Base-by-base conservation (phyloP, 2,113 vertebrate species). In the Ophiodon elongatus region DNA sequence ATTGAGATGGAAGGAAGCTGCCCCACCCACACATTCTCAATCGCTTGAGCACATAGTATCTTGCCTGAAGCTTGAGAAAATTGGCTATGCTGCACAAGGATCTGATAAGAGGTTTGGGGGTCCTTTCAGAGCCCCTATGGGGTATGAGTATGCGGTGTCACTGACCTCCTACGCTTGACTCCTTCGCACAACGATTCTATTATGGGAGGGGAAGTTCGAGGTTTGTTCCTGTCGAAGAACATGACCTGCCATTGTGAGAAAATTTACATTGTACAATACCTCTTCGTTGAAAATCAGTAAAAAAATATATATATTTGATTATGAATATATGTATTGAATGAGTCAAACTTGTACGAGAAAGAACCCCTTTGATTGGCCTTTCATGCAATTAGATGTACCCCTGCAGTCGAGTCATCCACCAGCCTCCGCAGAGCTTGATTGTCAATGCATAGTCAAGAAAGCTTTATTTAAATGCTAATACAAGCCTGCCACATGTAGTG, bases 391-490 rank as follows among this genome's bases (percentile, higher is more conserved):
- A 63, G 14, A 54, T 33, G 19, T 5, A 33, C 52, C n/a, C 71
- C 56, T 23, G 9, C 15, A 67, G 10, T 41, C 21, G 4, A 81
- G 60, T 73, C 35, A 64, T 3, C 33, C 33, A 54, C 69, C 31
- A 64, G 68, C 63, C 29, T 47, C 39, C n/a, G 3, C 57, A 56
- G 37, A 9, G 39, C 57, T 70, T 33, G 27, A 76, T 50, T 43
- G 47, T 74, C 60, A 29, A 33, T 70, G 76, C 39, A 65, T n/a
- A 65, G 67, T 56, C 43, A 17, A n/a, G 8, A 37, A 59, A 39
- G 57, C 70, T 62, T 74, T 52, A n/a, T 78, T 85, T 59, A 72
- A 13, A 76, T 72, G 54, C 60, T 82, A 82, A 85, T 79, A 14
- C 1, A 62, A 19, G 14, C 74, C 54, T 54, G 63, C 45, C 85